These are phyloP conservation scores for Tragelaphus eurycerus DNA, from an alignment of 2,797 vertebrate species.

Conservation along the genomic window DNA sequence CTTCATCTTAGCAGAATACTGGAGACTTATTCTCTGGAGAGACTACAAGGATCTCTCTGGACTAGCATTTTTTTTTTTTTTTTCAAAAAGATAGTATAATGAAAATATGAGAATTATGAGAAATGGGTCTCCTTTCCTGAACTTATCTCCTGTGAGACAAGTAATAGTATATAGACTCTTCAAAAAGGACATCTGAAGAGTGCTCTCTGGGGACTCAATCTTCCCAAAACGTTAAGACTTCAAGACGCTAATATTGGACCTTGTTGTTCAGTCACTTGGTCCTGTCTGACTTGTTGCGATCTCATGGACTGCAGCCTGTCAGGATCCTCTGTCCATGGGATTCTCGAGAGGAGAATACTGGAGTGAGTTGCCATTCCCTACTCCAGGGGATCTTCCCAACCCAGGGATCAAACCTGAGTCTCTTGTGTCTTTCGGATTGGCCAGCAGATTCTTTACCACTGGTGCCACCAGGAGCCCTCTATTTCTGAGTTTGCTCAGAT, in stretches of 20 bases:
- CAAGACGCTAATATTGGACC: background rate
- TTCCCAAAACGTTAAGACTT: background rate
- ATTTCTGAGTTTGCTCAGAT: background rate
- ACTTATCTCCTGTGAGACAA: background rate
- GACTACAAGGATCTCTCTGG: background rate
- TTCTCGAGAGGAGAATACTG: background rate
- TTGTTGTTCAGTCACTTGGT: background rate
- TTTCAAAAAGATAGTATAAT: background rate
- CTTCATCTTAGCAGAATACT: background rate
- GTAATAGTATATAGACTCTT: background rate
- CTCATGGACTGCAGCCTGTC: background rate
- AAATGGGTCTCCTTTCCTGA: background rate
- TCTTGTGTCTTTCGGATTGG: background rate
- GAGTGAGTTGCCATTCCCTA: background rate
- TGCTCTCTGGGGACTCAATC: background rate
- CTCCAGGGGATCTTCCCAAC: background rate
- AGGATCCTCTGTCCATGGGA: background rate
- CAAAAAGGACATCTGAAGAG: background rate
- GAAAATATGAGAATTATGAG: background rate
- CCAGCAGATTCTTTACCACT: background rate
- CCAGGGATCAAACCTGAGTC: background rate
- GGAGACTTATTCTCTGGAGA: background rate
- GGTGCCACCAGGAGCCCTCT: background rate
- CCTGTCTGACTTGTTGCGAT: fast-evolving
- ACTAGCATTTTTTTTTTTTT: background rate